These are phyloP conservation scores for Brevimyrus niger DNA, from an alignment of 2,113 vertebrate species.

Conservation along the genomic window DNA sequence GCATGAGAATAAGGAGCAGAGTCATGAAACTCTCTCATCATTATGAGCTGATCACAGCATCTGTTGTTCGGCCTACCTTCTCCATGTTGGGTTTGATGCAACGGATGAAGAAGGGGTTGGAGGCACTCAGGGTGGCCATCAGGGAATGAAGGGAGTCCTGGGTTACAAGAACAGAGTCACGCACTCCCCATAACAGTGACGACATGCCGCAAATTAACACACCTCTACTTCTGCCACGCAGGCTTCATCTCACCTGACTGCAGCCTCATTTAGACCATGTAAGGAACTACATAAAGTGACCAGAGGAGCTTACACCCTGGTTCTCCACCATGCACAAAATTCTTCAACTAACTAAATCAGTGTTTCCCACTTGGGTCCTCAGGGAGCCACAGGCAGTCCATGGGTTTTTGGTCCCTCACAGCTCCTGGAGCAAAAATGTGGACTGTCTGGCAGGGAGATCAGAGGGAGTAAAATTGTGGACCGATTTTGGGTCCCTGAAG, in stretches of 20 bases:
- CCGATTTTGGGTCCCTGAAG: too few species aligned
- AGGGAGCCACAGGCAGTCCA: too few species aligned
- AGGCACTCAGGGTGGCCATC: constrained; percentile 80
- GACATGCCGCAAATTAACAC: background rate
- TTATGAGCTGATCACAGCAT: background rate
- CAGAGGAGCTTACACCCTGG: background rate
- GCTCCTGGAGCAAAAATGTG: background rate
- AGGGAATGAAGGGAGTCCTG: constrained; percentile 85
- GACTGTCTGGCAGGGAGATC: too few species aligned
- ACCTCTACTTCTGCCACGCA: background rate
- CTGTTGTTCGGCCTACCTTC: constrained; percentile 57
- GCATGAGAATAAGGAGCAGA: background rate
- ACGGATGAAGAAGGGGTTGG: constrained; percentile 88
- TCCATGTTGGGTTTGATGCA: constrained; percentile 88
- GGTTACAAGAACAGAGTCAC: constrained; percentile 14
- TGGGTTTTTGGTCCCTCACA: too few species aligned
- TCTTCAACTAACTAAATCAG: background rate
- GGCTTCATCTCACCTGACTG: background rate
- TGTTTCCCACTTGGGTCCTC: background rate
- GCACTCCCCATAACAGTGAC: background rate
- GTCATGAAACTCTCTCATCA: background rate
- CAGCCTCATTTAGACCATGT: background rate
- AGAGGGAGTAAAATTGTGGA: too few species aligned
- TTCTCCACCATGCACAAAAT: background rate
- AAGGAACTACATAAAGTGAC: background rate